A percentile compares a stretch with the other conserved stretches of the same genome.
These are phyloP conservation scores for Rhopalosiphum maidis DNA, from an alignment of 1,140 invertebrate genomes.

Conservation along the genomic window DNA sequence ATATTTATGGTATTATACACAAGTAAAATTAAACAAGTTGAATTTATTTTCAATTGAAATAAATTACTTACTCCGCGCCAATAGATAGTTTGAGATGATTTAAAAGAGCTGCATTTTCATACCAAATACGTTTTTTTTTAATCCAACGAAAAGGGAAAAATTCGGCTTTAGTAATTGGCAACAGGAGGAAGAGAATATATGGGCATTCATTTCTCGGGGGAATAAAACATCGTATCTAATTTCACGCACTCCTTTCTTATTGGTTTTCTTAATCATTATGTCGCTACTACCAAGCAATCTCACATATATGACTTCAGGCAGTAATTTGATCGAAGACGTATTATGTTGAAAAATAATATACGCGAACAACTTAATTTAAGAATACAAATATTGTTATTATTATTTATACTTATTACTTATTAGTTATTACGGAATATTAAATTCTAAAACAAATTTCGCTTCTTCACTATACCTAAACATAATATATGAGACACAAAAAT, in stretches of 20 bases:
- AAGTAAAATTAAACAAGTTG: background rate
- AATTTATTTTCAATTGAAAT: background rate
- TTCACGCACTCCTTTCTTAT: constrained; percentile 55
- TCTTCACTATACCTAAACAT: background rate
- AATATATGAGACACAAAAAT: background rate
- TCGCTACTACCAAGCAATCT: constrained; percentile 49
- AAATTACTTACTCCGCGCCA: background rate
- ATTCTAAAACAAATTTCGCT: constrained; percentile 29
- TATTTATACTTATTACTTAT: constrained; percentile 6
- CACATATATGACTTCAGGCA: constrained; percentile 45
- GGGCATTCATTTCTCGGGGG: constrained; percentile 31
- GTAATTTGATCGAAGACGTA: constrained; percentile 53
- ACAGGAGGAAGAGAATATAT: constrained; percentile 45
- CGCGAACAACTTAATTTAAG: constrained; percentile 46
- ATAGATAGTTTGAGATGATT: background rate
- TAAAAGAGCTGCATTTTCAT: constrained; percentile 28
- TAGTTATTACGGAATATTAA: constrained; percentile 28
- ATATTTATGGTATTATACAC: background rate
- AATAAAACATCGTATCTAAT: constrained; percentile 54
- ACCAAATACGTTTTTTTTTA: background rate
- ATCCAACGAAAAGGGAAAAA: background rate
- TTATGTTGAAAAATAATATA: constrained; percentile 48
- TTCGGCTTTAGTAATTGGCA: constrained; percentile 48
- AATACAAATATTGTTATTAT: constrained; percentile 28
- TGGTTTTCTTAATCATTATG: constrained; percentile 57